Evolutionary conservation across 2,797 vertebrate species (phyloP).

Genomic region (Cuniculus paca): DNA sequence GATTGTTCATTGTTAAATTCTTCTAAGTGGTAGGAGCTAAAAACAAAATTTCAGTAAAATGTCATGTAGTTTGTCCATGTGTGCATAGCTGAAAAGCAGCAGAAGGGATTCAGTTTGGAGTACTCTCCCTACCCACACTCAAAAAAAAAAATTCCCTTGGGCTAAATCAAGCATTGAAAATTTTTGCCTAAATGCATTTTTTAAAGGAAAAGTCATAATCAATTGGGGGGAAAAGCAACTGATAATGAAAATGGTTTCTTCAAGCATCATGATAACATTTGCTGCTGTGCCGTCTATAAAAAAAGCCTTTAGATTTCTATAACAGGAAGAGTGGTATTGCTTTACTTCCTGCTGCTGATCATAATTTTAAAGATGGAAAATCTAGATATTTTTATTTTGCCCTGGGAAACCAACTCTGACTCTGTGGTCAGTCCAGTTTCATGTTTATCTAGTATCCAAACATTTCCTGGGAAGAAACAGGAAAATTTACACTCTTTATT

Average conservation of each 20-base stretch:
- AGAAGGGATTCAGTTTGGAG: slow-evolving; percentile 53
- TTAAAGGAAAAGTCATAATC: slow-evolving; percentile 82
- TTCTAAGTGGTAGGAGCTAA: slow-evolving; percentile 37
- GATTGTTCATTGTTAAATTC: slow-evolving; percentile 51
- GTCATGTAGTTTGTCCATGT: slow-evolving; percentile 49
- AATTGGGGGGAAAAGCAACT: slow-evolving; percentile 77
- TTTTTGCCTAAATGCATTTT: slow-evolving; percentile 81
- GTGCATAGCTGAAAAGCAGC: slow-evolving; percentile 59
- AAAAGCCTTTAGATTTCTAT: slow-evolving; percentile 83
- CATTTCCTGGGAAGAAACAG: slow-evolving; percentile 19
- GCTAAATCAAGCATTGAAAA: slow-evolving; percentile 80
- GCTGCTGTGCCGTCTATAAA: slow-evolving; percentile 80
- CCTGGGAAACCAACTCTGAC: slow-evolving; percentile 69
- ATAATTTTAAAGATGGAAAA: slow-evolving; percentile 73
- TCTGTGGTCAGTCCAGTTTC: slow-evolving; percentile 68
- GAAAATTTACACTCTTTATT: slow-evolving; percentile 35
- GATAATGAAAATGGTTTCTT: slow-evolving; percentile 84
- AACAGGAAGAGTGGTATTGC: slow-evolving; percentile 76
- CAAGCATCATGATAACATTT: slow-evolving; percentile 80
- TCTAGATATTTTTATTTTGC: slow-evolving; percentile 75
- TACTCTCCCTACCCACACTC: neutral
- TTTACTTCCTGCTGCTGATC: slow-evolving; percentile 78
- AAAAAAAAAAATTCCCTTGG: slow-evolving; percentile 44
- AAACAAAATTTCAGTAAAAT: slow-evolving; percentile 13
- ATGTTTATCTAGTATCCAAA: slow-evolving; percentile 47